A percentile compares a stretch with the other conserved stretches of the same genome.
These are phyloP conservation scores for Glandiceps talaboti DNA, from an alignment of 53 echinoderm and acorn worm species.

Conservation along the genomic window DNA sequence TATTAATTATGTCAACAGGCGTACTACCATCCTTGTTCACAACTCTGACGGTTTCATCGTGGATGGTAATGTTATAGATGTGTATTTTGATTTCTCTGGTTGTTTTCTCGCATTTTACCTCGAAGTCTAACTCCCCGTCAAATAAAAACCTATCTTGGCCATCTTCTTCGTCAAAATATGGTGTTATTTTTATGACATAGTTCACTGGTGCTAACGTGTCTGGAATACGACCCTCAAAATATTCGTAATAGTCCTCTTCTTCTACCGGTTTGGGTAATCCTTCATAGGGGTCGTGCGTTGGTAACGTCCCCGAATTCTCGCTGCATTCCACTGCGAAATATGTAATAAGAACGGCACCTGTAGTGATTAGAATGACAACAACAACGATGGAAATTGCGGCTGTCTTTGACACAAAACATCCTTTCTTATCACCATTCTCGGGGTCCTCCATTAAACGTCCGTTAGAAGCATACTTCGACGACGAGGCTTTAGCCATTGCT, in stretches of 20 bases:
- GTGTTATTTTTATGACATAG: slow-evolving; percentile 57
- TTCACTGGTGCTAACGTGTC: slow-evolving; percentile 43
- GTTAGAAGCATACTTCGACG: too few relatives aligned
- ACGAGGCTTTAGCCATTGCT: too few relatives aligned
- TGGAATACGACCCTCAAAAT: slow-evolving; percentile 65
- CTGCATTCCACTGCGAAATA: neutral
- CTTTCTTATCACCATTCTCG: neutral
- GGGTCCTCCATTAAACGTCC: too few relatives aligned
- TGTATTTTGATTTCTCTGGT: slow-evolving; percentile 64
- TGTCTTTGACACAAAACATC: neutral
- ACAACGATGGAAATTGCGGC: neutral
- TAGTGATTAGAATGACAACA: neutral
- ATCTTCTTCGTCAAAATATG: slow-evolving; percentile 62
- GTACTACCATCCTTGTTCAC: neutral
- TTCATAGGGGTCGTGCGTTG: neutral
- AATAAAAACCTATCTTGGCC: slow-evolving; percentile 50
- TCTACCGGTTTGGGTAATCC: neutral
- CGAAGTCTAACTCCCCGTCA: slow-evolving; percentile 69
- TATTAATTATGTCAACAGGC: neutral
- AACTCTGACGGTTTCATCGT: slow-evolving; percentile 4
- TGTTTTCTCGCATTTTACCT: slow-evolving; percentile 33
- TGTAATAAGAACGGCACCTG: neutral
- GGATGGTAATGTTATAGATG: slow-evolving; percentile 45
- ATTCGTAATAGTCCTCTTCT: slow-evolving; percentile 3
- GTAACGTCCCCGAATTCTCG: neutral